Evolutionary conservation across 2,888 invertebrate genomes (phyloP).

Genomic region (Cacoxenus indagator): DNA sequence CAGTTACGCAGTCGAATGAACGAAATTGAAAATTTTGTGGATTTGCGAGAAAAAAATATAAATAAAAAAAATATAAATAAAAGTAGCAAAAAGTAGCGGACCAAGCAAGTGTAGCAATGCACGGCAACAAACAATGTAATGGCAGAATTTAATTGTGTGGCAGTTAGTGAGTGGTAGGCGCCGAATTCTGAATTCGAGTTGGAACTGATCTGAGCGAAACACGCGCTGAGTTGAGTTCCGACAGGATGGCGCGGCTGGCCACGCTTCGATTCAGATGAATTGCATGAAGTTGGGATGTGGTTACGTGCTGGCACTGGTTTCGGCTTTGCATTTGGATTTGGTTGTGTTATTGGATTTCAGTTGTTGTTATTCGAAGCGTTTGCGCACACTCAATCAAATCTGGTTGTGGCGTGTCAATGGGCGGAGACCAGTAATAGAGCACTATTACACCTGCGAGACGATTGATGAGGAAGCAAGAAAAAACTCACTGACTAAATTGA

Average conservation of each 20-base stretch:
- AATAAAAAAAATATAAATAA: background rate
- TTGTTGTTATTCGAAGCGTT: background rate
- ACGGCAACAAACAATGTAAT: conserved; percentile 14
- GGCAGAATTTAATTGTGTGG: conserved; percentile 3
- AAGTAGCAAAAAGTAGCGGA: background rate
- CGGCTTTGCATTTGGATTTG: background rate
- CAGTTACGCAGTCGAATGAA: conserved; percentile 13
- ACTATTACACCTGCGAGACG: background rate
- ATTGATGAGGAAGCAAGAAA: background rate
- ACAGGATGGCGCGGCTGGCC: background rate
- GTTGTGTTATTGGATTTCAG: background rate
- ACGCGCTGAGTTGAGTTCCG: background rate
- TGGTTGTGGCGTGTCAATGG: background rate
- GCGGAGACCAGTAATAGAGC: background rate
- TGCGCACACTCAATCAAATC: background rate
- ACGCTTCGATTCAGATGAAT: background rate
- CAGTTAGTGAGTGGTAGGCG: background rate
- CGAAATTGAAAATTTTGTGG: conserved; percentile 12
- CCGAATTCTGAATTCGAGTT: too few relatives aligned
- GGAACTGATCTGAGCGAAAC: too few relatives aligned
- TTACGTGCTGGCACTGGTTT: too few relatives aligned
- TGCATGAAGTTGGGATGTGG: background rate
- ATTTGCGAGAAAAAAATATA: conserved; percentile 10
- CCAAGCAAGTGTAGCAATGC: background rate
- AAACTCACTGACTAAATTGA: background rate